phyloP scores from a whole-genome alignment of 2,113 vertebrate species.

The Orycteropus afer region DNA sequence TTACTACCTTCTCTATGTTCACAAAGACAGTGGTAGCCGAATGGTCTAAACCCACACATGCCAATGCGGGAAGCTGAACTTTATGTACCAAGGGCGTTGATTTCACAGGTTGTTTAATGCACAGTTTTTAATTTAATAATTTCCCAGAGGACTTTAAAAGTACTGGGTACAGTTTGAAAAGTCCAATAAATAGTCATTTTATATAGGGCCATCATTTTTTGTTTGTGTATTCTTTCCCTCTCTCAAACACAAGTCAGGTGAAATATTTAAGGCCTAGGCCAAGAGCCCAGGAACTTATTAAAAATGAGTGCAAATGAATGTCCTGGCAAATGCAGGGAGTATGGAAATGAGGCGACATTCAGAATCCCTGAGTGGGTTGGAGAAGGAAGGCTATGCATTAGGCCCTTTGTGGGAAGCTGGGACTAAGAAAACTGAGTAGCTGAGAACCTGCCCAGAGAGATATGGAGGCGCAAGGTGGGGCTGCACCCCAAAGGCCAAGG shows the following conservation, averaged over 20 bases:
- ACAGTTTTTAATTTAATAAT: slow-evolving; percentile 72
- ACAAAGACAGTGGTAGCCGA: slow-evolving; percentile 1
- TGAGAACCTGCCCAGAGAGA: slow-evolving; percentile 43
- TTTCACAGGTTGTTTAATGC: slow-evolving; percentile 54
- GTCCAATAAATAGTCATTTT: slow-evolving; percentile 66
- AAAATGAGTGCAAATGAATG: slow-evolving; percentile 66
- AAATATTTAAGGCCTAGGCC: slow-evolving; percentile 58
- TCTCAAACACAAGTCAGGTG: slow-evolving; percentile 65
- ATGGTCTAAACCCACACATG: background rate
- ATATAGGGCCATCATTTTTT: slow-evolving; percentile 51
- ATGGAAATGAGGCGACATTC: slow-evolving; percentile 68
- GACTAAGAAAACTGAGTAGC: slow-evolving; percentile 63
- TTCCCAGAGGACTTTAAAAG: slow-evolving; percentile 70
- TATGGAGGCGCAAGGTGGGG: slow-evolving; percentile 26
- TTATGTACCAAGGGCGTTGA: background rate
- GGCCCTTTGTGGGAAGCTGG: slow-evolving; percentile 69
- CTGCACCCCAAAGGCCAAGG: slow-evolving; percentile 21
- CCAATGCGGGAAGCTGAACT: background rate
- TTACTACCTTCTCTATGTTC: background rate
- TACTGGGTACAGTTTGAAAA: slow-evolving; percentile 67
- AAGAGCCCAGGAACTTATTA: slow-evolving; percentile 64
- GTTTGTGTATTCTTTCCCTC: background rate
- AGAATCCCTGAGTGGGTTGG: slow-evolving; percentile 60
- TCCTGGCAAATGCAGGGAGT: slow-evolving; percentile 63
- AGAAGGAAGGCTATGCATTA: slow-evolving; percentile 37